A percentile compares a stretch with the other conserved stretches of the same genome.
These are phyloP conservation scores for Spilarctia lutea DNA, from an alignment of 2,888 invertebrate species.

Conservation along the genomic window DNA sequence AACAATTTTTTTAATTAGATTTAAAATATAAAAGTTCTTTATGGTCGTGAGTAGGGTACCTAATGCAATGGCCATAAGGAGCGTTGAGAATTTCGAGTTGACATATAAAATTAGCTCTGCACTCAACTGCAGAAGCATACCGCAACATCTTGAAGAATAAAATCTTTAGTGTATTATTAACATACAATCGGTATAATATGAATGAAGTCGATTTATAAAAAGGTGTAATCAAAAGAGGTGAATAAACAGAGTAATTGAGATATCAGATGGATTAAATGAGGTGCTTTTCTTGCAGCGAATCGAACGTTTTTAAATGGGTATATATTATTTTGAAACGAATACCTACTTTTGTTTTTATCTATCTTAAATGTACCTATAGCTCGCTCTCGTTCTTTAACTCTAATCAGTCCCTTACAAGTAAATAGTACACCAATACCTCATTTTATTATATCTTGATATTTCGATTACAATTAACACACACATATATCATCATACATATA, in stretches of 20 bases:
- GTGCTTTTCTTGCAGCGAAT: background rate
- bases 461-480: background rate
- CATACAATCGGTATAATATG: slow-evolving; percentile 29
- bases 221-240: slow-evolving; percentile 10
- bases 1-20: background rate
- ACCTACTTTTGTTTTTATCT: background rate
- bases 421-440: background rate
- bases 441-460: background rate
- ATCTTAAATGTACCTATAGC: background rate
- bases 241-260: slow-evolving; percentile 16
- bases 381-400: background rate
- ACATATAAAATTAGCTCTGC: slow-evolving; percentile 54
- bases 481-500: too few species aligned
- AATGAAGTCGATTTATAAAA: slow-evolving; percentile 32
- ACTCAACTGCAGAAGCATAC: slow-evolving; percentile 54
- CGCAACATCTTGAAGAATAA: slow-evolving; percentile 35
- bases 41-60: slow-evolving; percentile 11
- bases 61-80: slow-evolving; percentile 29
- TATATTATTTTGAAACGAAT: background rate
- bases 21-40: background rate
- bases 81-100: slow-evolving; percentile 43
- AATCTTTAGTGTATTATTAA: slow-evolving; percentile 31
- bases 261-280: background rate
- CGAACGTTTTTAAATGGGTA: background rate
- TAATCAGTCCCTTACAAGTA: background rate